Percentiles rank a stretch among this genome's conserved stretches.
Conservation (phyloP, 2,113 vertebrate genomes). For the Nerophis ophidion region DNA sequence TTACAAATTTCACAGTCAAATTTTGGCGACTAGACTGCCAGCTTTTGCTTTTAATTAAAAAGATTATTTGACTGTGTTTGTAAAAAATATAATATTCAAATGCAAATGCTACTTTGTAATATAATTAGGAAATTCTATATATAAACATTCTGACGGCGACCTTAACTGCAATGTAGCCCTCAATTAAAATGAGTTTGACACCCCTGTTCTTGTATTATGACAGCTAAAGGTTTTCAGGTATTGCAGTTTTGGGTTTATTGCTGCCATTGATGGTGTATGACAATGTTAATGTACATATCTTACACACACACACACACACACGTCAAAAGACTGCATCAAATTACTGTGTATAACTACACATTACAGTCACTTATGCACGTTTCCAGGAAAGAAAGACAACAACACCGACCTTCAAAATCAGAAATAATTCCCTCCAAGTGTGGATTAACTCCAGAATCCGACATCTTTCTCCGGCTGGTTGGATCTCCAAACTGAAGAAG, state of each 20-base stretch:
- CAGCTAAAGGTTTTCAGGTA: constrained; percentile 33
- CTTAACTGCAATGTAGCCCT: too few species aligned
- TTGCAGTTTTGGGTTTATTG: constrained; percentile 25
- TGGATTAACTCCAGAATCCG: constrained; percentile 84
- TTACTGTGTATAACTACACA: background rate
- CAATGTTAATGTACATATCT: background rate
- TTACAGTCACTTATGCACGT: background rate
- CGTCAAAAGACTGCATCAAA: background rate
- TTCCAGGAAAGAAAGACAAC: constrained; percentile 2
- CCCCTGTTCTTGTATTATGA: background rate
- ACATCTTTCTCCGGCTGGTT: constrained; percentile 71
- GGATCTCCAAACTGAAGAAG: constrained; percentile 43
- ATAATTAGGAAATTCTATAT: too few species aligned
- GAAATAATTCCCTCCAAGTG: constrained; percentile 94
- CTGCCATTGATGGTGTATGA: constrained; percentile 24
- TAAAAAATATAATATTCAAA: too few species aligned
- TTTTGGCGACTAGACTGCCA: too few species aligned
- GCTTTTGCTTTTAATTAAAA: too few species aligned
- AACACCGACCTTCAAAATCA: constrained; percentile 88
- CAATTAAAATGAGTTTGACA: background rate
- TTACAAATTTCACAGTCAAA: too few species aligned
- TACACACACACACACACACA: background rate
- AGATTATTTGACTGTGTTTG: too few species aligned
- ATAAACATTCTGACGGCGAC: too few species aligned
- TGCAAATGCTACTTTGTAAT: too few species aligned